Evolutionary conservation across 2,797 vertebrate genomes (phyloP), one percentile per base, ranked within the genome.

Genomic region (Erpetoichthys calabaricus): DNA sequence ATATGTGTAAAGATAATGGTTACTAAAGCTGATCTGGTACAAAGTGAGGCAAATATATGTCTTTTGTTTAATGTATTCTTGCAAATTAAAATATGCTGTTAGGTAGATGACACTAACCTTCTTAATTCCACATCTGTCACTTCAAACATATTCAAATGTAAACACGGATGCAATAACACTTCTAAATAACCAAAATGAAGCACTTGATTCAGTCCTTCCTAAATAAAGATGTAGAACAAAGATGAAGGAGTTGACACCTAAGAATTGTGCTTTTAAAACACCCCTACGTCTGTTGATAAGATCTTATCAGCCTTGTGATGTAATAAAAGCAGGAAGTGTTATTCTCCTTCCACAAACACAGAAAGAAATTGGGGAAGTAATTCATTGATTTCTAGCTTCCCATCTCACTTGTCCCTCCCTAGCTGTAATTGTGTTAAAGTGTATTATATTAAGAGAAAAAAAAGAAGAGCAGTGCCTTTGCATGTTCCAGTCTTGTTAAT

Each of bases 281-380:
- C 53, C 5, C 53, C 50, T 25, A 44, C 53, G 50, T 63, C 47
- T 45, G n/a, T 42, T 44, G 51, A 54, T 54, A 54, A 6, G 42
- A 44, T 54, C 25, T 54, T 54, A 54, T 54, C 53, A 54, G 51
- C 58, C 63, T 63, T 63, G 56, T 62, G 64, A 63, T 56, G 60
- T 58, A 63, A 59, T 52, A 58, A 25, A 47, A 47, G 58, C n/a
- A 8, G 45, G 51, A n/a, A 47, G 44, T 42, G 41, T 7, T 25
- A 42, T 42, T 57, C 59, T 49, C 53, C 43, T 8, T 50, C 9
- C 44, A 43, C 7, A 42, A 43, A 43, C 8, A 53, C 45, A 63
- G 42, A 54, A 6, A 54, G 53, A n/a, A 54, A 44, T 43, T 42
- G 47, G n/a, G n/a, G 47, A 49, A 25, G 2, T 25, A 25, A 25